Percentiles rank a stretch among this genome's conserved stretches.
Conservation (phyloP, 2,113 vertebrate species). For the Bos indicus region DNA sequence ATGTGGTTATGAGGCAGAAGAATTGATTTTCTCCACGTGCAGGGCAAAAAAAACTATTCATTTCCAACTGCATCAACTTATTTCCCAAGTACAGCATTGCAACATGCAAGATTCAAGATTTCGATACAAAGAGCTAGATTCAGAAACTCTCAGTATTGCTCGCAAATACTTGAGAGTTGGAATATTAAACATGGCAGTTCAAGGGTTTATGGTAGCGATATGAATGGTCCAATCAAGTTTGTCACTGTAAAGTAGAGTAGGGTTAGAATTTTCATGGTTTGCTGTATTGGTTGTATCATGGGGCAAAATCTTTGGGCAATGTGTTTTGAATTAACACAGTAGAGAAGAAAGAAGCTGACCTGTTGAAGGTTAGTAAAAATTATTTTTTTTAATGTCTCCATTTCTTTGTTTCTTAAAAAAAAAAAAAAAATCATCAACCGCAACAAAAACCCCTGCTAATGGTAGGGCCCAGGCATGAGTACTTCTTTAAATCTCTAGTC, state of each 20-base stretch:
- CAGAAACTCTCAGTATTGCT: background rate
- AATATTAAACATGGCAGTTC: background rate
- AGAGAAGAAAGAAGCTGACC: background rate
- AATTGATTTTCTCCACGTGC: background rate
- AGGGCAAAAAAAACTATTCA: background rate
- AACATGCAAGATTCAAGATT: background rate
- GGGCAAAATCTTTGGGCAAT: background rate
- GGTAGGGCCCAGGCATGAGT: background rate
- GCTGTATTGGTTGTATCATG: background rate
- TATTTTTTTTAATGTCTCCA: background rate
- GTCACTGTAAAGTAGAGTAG: background rate
- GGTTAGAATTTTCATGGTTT: background rate
- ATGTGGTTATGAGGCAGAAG: background rate
- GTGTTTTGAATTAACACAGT: background rate
- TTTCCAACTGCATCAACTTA: background rate
- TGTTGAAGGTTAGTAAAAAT: background rate
- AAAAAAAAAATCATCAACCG: background rate
- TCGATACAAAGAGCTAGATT: background rate
- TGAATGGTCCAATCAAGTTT: background rate
- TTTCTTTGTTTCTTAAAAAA: background rate
- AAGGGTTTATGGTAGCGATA: background rate
- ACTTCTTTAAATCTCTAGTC: background rate
- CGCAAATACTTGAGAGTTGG: background rate
- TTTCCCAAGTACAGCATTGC: background rate
- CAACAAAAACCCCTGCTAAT: background rate